Evolutionary conservation across 2,797 vertebrate genomes (phyloP).

Genomic region (Pseudopleuronectes americanus): DNA sequence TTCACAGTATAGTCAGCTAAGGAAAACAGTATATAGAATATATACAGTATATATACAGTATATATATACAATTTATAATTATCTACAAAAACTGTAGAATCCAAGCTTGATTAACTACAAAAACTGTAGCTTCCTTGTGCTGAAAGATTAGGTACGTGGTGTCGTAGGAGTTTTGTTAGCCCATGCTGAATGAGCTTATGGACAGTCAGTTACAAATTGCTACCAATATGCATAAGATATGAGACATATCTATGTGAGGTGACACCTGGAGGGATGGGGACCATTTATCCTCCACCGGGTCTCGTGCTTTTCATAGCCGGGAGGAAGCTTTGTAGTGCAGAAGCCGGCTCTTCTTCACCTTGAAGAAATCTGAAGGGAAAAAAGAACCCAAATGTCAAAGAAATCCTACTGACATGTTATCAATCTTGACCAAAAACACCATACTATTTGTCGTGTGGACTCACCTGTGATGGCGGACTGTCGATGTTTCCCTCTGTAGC

Average conservation of each 20-base stretch:
- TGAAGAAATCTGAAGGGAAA: constrained; percentile 80
- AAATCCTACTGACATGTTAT: background rate
- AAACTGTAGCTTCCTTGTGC: constrained; percentile 70
- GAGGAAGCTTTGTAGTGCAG: constrained; percentile 73
- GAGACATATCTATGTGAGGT: constrained; percentile 53
- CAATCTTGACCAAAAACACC: too few species aligned
- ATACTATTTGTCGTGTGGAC: background rate
- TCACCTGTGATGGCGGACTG: constrained; percentile 85
- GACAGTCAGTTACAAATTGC: constrained; percentile 65
- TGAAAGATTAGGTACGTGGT: constrained; percentile 50
- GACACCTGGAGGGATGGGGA: constrained; percentile 18
- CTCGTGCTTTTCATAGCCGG: constrained; percentile 59
- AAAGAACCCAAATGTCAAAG: background rate
- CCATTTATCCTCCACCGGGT: constrained; percentile 39
- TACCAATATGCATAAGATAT: constrained; percentile 70
- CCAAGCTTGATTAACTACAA: constrained; percentile 38
- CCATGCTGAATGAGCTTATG: constrained; percentile 53
- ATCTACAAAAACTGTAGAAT: constrained; percentile 43
- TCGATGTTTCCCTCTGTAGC: constrained; percentile 71
- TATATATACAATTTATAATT: constrained; percentile 27
- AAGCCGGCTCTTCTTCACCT: constrained; percentile 78
- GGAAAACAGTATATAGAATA: constrained; percentile 57
- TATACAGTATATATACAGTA: constrained; percentile 31
- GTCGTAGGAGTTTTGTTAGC: constrained; percentile 56
- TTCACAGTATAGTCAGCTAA: constrained; percentile 80